phyloP scores from a whole-genome alignment of 2,797 vertebrate genomes.

The Enteromius anoplus region DNA sequence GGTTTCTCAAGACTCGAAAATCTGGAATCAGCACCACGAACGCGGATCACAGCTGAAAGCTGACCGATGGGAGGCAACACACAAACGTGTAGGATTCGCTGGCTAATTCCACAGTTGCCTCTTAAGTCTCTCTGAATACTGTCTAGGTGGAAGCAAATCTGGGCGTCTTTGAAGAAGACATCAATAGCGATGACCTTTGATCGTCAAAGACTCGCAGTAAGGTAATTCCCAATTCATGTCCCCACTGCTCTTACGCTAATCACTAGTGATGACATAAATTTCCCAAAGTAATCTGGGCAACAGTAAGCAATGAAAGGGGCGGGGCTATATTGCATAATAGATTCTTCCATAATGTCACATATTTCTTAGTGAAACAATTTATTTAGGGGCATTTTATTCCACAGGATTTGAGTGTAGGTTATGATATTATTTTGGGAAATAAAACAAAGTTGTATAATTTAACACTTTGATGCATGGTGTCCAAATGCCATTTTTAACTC shows the following conservation, averaged over 20 bases:
- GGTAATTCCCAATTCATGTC: not conserved
- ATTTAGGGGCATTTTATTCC: not conserved
- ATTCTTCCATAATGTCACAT: not conserved
- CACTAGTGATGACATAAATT: not conserved
- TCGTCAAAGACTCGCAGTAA: slow-evolving; percentile 8
- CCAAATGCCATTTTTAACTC: not conserved
- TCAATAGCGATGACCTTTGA: slow-evolving; percentile 8
- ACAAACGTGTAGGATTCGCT: slow-evolving; percentile 23
- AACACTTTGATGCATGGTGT: not conserved
- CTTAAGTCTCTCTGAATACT: slow-evolving; percentile 50
- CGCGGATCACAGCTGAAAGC: slow-evolving; percentile 18
- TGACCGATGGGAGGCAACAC: slow-evolving; percentile 24
- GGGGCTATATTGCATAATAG: not conserved
- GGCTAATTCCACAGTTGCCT: slow-evolving; percentile 51
- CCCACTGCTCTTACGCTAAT: slow-evolving; percentile 10
- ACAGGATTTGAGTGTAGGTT: not conserved
- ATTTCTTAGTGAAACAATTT: not conserved
- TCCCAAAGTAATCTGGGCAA: not conserved
- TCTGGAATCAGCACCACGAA: not conserved
- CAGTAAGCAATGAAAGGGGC: not conserved
- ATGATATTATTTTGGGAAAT: not conserved
- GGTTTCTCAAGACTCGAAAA: not conserved
- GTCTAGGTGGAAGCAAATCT: slow-evolving; percentile 14
- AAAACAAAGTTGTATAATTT: not conserved
- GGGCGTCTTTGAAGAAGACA: slow-evolving; percentile 9